Evolutionary conservation across 2,888 invertebrate species (phyloP).

Genomic region (Melikaiella ostensackeni): DNA sequence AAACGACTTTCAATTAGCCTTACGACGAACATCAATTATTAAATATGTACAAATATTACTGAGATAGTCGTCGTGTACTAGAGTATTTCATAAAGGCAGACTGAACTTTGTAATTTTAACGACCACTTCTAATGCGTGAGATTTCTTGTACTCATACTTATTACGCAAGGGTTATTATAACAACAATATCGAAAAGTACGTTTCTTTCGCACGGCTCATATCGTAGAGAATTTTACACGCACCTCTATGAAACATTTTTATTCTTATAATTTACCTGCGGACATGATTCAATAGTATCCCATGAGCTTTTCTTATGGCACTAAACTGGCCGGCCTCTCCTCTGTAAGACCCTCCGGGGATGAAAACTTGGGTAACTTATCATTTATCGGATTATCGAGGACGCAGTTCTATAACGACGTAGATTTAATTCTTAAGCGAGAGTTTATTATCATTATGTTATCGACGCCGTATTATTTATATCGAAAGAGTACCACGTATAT

Average conservation of each 20-base stretch:
- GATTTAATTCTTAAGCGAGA: constrained; percentile 48
- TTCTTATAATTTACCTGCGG: constrained; percentile 41
- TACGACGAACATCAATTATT: constrained; percentile 39
- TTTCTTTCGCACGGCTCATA: constrained; percentile 38
- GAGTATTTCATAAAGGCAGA: constrained; percentile 39
- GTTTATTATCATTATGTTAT: constrained; percentile 57
- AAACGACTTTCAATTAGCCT: constrained; percentile 37
- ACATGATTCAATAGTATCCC: constrained; percentile 41
- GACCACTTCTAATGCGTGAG: constrained; percentile 38
- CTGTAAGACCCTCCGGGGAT: background rate
- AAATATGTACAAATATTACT: constrained; percentile 38
- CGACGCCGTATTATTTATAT: constrained; percentile 68
- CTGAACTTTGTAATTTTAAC: constrained; percentile 40
- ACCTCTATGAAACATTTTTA: constrained; percentile 34
- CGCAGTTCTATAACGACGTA: constrained; percentile 38
- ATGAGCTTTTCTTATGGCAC: constrained; percentile 42
- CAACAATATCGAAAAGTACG: constrained; percentile 25
- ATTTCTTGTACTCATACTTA: constrained; percentile 39
- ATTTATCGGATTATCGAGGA: constrained; percentile 31
- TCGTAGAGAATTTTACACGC: constrained; percentile 36
- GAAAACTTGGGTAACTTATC: constrained; percentile 31
- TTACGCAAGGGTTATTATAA: constrained; percentile 25
- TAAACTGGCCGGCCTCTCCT: constrained; percentile 41
- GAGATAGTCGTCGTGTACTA: constrained; percentile 38
- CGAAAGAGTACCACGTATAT: constrained; percentile 64